Percentiles rank a stretch among this genome's conserved stretches.
phyloP scores from a whole-genome alignment of 1,140 invertebrate genomes.

The Drosophila sechellia region DNA sequence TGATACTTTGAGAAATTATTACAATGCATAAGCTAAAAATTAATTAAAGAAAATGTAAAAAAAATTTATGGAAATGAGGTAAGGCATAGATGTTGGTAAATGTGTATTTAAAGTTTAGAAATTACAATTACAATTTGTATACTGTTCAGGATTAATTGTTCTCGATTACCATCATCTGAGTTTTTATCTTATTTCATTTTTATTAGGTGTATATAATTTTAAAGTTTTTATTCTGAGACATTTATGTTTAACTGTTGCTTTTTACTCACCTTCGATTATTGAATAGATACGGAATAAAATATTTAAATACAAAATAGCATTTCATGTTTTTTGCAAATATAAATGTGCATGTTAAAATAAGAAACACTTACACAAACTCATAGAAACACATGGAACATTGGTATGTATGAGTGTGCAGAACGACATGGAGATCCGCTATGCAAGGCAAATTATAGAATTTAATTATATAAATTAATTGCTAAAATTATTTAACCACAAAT shows the following conservation, averaged over 20 bases:
- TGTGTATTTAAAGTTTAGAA: constrained; percentile 70
- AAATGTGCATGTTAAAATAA: constrained; percentile 80
- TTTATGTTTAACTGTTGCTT: constrained; percentile 42
- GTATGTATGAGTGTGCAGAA: constrained; percentile 44
- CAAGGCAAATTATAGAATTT: constrained; percentile 82
- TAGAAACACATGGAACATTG: constrained; percentile 29
- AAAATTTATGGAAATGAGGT: constrained; percentile 49
- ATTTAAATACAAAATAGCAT: constrained; percentile 75
- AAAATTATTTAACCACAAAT: constrained; percentile 74
- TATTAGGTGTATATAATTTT: constrained; percentile 48
- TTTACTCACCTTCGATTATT: constrained; percentile 49
- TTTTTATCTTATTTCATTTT: constrained; percentile 12
- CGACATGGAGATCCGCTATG: constrained; percentile 44
- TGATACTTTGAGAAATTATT: constrained; percentile 84
- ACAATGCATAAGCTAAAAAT: constrained; percentile 70
- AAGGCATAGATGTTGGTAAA: constrained; percentile 69
- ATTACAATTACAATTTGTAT: constrained; percentile 24
- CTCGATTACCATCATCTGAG: constrained; percentile 20
- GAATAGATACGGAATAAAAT: constrained; percentile 65
- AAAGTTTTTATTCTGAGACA: constrained; percentile 31
- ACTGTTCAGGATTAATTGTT: constrained; percentile 42
- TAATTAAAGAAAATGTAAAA: constrained; percentile 53
- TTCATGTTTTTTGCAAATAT: constrained; percentile 81
- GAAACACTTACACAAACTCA: constrained; percentile 32
- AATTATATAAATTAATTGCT: constrained; percentile 77